phyloP scores from a whole-genome alignment of 2,113 vertebrate genomes.

The Spermophilus dauricus region DNA sequence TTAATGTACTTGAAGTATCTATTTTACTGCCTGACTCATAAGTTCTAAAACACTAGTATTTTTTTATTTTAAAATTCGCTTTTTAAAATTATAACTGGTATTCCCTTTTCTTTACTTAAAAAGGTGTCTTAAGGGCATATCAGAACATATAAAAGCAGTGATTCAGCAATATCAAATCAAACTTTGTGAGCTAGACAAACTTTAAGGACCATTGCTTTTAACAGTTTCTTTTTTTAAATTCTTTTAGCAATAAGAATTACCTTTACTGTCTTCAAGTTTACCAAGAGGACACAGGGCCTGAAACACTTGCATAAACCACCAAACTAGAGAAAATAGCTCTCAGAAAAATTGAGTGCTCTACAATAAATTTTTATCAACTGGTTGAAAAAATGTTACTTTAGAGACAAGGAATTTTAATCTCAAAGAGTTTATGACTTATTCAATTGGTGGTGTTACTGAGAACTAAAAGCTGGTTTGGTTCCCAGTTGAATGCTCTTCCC shows the following conservation, averaged over 20 bases:
- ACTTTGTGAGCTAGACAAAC: background rate
- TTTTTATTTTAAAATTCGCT: slow-evolving; percentile 16
- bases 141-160: background rate
- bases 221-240: background rate
- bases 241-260: background rate
- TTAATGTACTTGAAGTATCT: background rate
- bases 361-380: background rate
- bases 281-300: background rate
- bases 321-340: background rate
- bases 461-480: slow-evolving; percentile 55
- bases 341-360: background rate
- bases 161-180: background rate
- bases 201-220: background rate
- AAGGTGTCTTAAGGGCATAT: background rate
- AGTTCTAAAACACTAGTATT: background rate
- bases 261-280: background rate
- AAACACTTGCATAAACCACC: background rate
- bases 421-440: background rate
- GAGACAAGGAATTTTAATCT: background rate
- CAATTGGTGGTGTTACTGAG: background rate
- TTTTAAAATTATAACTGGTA: background rate
- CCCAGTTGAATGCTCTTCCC: slow-evolving; percentile 47
- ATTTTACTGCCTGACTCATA: background rate
- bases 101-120: background rate
- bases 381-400: slow-evolving; percentile 47